Percentiles rank a stretch among this genome's conserved stretches.
Conservation (phyloP, 2,113 vertebrate species). For the Eptesicus fuscus region DNA sequence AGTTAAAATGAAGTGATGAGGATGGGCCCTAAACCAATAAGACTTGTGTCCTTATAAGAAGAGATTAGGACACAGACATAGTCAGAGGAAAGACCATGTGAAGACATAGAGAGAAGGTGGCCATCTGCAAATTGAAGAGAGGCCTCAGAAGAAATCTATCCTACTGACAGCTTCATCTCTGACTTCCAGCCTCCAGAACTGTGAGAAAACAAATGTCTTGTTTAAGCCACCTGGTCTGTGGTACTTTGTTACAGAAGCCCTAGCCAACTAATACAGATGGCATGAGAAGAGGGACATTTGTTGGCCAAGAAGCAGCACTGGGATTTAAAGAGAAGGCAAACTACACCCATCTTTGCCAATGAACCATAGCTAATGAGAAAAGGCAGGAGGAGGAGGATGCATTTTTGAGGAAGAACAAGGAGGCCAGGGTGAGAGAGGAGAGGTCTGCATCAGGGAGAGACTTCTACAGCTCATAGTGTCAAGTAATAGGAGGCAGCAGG, state of each 20-base stretch:
- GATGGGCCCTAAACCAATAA: not conserved
- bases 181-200: not conserved
- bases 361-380: not conserved
- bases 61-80: not conserved
- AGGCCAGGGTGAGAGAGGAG: not conserved
- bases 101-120: not conserved
- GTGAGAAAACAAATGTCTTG: not conserved
- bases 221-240: not conserved
- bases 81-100: not conserved
- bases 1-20: not conserved
- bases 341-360: too few species aligned
- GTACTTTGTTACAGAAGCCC: not conserved
- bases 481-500: not conserved
- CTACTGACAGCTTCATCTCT: not conserved
- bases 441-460: not conserved
- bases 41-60: not conserved
- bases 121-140: not conserved
- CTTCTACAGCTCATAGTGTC: fast-evolving
- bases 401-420: not conserved
- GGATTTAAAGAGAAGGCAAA: not conserved
- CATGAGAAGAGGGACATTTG: not conserved
- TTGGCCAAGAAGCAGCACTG: not conserved
- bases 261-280: too few species aligned
- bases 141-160: not conserved
- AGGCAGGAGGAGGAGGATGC: not conserved